Conservation (phyloP, 2,888 invertebrate genomes). For the Lycia hirtaria region DNA sequence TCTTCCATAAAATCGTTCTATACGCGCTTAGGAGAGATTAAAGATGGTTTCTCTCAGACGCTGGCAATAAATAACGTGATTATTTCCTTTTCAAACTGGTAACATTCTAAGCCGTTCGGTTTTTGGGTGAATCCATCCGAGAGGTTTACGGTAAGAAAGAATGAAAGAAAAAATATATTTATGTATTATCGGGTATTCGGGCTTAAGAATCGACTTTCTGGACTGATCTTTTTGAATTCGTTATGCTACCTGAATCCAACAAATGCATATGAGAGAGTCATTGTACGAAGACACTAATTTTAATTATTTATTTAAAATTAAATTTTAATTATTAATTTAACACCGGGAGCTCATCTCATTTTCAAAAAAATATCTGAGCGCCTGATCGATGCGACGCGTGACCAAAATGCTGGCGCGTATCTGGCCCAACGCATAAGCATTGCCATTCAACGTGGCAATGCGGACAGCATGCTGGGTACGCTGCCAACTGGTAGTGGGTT, state of each 20-base stretch:
- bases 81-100: constrained; percentile 77
- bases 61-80: constrained; percentile 82
- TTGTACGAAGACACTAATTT: constrained; percentile 29
- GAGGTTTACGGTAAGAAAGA: constrained; percentile 53
- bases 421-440: too few species aligned
- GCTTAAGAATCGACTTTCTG: constrained; percentile 58
- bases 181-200: constrained; percentile 66
- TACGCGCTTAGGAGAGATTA: constrained; percentile 79
- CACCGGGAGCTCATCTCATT: too few species aligned
- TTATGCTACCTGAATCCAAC: constrained; percentile 46
- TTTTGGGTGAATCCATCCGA: constrained; percentile 69
- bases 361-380: too few species aligned
- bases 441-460: too few species aligned
- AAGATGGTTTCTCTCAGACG: constrained; percentile 70
- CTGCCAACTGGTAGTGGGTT: too few species aligned
- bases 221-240: constrained; percentile 37
- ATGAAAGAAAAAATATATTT: constrained; percentile 5
- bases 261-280: too few species aligned
- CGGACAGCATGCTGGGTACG: too few species aligned
- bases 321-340: too few species aligned
- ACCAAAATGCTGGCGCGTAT: too few species aligned
- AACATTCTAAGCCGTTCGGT: constrained; percentile 63
- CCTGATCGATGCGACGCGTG: too few species aligned
- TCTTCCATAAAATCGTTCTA: constrained; percentile 76
- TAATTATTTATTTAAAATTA: too few species aligned